Base-by-base conservation (phyloP, 2,888 invertebrate genomes). In the Geophilus truncorum region DNA sequence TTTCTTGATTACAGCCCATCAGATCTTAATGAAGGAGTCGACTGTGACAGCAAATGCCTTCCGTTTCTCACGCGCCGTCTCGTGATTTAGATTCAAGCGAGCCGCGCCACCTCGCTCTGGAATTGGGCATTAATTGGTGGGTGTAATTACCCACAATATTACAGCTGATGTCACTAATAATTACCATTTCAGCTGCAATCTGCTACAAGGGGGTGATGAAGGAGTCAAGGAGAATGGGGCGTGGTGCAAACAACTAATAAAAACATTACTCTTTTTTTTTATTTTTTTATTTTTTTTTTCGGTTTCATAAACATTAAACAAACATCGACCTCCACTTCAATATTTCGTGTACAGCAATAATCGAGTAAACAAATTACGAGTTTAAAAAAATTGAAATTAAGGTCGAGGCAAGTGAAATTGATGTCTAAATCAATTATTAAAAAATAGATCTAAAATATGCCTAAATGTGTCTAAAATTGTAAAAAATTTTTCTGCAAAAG, bases 1-100 rank as follows among this genome's bases (percentile, higher is more conserved):
- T 62, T 62, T 62, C 62, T 62, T 62, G 62, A 62, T 62, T 62
- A 62, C 62, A 62, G 62, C 62, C 62, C 62, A 62, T 62, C 62
- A 62, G 62, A 28, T 62, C 23, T 62, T 62, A 62, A 62, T 62
- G 62, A 62, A 62, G 62, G 62, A 62, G 62, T 62, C 62, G 62
- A 62, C 62, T 62, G 62, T 62, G 62, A 62, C 62, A 62, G 62
- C 62, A 62, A 62, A 62, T 62, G 62, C 62, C 62, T 62, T 62
- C 62, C 62, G 62, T 62, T 62, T 62, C 62, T 62, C 62, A 62
- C 62, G 62, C 62, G 62, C 62, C 62, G 25, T 62, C 62, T 62
- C 62, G 62, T 62, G 62, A 62, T 62, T 62, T 62, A 62, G 62
- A 62, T 62, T 62, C 62, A 25, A 62, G 25, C 1, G 6, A 10